Evolutionary conservation across 2,888 invertebrate genomes (phyloP).

Genomic region (Drosophila sordidula): DNA sequence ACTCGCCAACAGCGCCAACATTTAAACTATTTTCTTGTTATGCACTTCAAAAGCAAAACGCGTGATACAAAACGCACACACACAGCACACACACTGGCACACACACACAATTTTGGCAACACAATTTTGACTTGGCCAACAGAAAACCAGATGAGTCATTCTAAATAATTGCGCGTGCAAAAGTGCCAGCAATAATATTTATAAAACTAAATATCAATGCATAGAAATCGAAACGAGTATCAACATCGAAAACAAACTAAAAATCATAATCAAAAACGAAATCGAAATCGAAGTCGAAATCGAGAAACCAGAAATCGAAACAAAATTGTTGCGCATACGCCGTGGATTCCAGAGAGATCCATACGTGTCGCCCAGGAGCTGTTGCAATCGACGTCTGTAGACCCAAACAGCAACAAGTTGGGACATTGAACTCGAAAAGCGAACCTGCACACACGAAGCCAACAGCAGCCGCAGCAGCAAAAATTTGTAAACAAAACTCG

Average conservation of each 20-base stretch:
- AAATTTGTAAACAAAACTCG: constrained; percentile 77
- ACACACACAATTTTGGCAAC: constrained; percentile 58
- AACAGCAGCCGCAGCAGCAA: constrained; percentile 38
- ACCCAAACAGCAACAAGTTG: constrained; percentile 50
- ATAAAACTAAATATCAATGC: constrained; percentile 57
- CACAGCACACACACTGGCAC: constrained; percentile 15
- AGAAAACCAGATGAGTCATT: constrained; percentile 76
- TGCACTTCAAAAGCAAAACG: constrained; percentile 64
- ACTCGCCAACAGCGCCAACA: constrained; percentile 60
- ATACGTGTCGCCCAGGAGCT: constrained; percentile 67
- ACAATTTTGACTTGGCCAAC: constrained; percentile 56
- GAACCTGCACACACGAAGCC: constrained; percentile 56
- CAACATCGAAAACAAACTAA: constrained; percentile 16
- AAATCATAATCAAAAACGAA: constrained; percentile 16
- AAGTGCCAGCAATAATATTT: constrained; percentile 59
- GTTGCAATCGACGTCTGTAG: constrained; percentile 63
- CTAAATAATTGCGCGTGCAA: constrained; percentile 73
- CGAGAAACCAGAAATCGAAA: constrained; percentile 36
- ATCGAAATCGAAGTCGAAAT: constrained; percentile 15
- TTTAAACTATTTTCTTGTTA: constrained; percentile 79
- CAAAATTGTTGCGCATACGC: constrained; percentile 63
- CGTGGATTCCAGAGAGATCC: constrained; percentile 71
- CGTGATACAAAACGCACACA: constrained; percentile 39
- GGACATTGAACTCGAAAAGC: constrained; percentile 79
- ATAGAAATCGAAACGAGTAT: constrained; percentile 46